Evolutionary conservation across 37 sponge, comb jelly and placozoan genomes (phyloP).

Genomic region (Halisarca cf. caerulea): DNA sequence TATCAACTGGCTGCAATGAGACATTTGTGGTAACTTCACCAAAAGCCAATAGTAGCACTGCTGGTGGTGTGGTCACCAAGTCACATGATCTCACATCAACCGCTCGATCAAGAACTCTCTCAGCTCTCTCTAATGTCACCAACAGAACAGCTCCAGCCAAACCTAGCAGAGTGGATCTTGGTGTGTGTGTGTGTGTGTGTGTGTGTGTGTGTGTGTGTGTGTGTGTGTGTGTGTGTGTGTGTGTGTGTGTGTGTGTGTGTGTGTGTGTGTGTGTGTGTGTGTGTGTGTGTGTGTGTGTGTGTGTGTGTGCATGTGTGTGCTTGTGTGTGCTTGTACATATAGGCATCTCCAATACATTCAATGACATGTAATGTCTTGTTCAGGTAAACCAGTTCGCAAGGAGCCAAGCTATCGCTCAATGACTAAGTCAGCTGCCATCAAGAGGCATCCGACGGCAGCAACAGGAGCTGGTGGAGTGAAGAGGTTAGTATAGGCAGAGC

Average conservation of each 20-base stretch:
- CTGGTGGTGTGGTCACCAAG: background rate
- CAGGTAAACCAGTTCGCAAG: conserved; percentile 7
- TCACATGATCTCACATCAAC: background rate
- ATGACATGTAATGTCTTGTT: background rate
- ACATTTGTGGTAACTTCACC: background rate
- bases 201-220: background rate
- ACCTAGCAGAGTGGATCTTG: background rate
- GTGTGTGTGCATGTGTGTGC: too few species aligned
- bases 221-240: background rate
- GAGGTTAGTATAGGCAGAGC: background rate
- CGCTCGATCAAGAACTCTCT: background rate
- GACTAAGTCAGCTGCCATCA: conserved; percentile 61
- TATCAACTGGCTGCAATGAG: background rate
- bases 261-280: too few species aligned
- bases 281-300: too few species aligned
- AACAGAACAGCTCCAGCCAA: background rate
- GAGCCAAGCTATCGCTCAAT: conserved; percentile 51
- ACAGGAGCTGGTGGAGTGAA: background rate
- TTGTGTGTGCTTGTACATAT: too few species aligned
- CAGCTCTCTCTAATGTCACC: background rate
- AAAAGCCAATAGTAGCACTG: background rate
- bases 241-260: too few species aligned
- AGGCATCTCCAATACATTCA: too few species aligned
- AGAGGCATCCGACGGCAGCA: conserved; percentile 20
- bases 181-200: background rate